Base-by-base conservation (phyloP, 2,797 vertebrate genomes). In the Xenopus petersii region DNA sequence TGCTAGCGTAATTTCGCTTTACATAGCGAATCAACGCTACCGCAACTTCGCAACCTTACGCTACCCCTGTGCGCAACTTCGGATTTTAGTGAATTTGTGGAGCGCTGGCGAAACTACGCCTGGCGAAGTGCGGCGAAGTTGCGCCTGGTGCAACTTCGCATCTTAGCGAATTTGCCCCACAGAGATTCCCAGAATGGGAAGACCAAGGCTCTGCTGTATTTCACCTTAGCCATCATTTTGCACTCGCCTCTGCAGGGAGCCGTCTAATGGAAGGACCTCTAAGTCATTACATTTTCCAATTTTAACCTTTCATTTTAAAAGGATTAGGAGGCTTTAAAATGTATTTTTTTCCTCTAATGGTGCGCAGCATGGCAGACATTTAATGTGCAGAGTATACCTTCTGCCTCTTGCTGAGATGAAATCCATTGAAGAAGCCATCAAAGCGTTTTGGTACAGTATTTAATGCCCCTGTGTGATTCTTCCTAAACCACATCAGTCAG, bases 271-370 rank as follows among this genome's bases (percentile, higher is more conserved):
- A 79, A 70, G 46, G 62, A 24, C 21, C 4, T 60, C 56, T 36
- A 49, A 73, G 49, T 73, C 13, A 59, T 74, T 70, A 64, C 59
- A 42, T 79, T 79, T 47, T 26, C 68, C 67, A 47, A 47, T 74
- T 79, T 78, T 78, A 74, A 73, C 67, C 71, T 78, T 69, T 66
- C 47, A 63, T 73, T 70, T 58, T 64, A 61, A 66, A 69, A 74
- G 60, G 54, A 51, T 73, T 79, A 56, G 64, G 61, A 60, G 55
- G 71, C 42, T 70, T 70, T 79, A 70, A 70, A 70, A 55, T 64
- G 47, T 69, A 15, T 51, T 64, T 59, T 58, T 66, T 73, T 64
- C 64, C 26, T 77, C 49, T 30, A 56, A 9, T 47, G 15, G 16
- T n/a, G 67, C 71, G 70, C 61, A 79, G 71, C 71, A 55, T 79